These are phyloP conservation scores for Zaprionus gabonicus DNA, from an alignment of 1,140 invertebrate species.

Conservation along the genomic window DNA sequence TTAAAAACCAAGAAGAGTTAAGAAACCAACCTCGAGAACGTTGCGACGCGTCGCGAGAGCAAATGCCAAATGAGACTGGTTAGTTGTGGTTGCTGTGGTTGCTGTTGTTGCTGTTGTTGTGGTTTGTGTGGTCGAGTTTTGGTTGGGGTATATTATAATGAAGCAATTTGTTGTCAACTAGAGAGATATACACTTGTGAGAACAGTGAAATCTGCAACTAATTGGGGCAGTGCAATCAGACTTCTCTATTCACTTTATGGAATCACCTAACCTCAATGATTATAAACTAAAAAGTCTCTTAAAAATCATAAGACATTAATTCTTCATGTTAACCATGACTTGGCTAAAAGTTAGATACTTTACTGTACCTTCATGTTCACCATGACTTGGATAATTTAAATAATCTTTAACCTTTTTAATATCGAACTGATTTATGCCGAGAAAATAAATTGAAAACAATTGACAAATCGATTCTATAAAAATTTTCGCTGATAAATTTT, in stretches of 20 bases:
- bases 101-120: background rate
- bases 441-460: too few relatives aligned
- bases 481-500: too few relatives aligned
- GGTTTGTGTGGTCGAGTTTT: background rate
- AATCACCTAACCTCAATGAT: too few relatives aligned
- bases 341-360: too few relatives aligned
- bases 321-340: too few relatives aligned
- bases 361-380: too few relatives aligned
- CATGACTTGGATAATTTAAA: too few relatives aligned
- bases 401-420: too few relatives aligned
- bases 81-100: background rate
- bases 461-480: too few relatives aligned
- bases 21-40: slow-evolving; percentile 3
- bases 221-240: background rate
- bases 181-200: background rate
- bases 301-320: background rate
- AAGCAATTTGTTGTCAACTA: slow-evolving; percentile 4
- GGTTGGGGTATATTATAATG: background rate
- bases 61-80: background rate
- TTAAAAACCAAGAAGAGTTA: slow-evolving; percentile 5
- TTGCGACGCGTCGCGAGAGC: background rate
- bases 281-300: background rate
- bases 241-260: background rate
- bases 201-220: background rate
- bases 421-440: too few relatives aligned